phyloP scores from a whole-genome alignment of 2,888 invertebrate genomes.

The Aphrophora alni region DNA sequence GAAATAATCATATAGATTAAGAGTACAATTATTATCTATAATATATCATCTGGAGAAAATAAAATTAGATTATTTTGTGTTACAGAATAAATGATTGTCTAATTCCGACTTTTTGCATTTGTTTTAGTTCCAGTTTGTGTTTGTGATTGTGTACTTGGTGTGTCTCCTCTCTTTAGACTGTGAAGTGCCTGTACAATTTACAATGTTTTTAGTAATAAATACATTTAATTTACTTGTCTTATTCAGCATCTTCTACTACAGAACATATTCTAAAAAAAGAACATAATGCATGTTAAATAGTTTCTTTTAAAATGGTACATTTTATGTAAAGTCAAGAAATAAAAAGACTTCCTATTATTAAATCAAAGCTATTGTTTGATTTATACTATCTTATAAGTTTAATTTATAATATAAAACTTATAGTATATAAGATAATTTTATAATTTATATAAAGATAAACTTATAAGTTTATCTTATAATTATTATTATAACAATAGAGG shows the following conservation, averaged over 20 bases:
- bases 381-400: too few relatives aligned
- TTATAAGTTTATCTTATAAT: too few relatives aligned
- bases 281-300: not conserved
- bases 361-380: not conserved
- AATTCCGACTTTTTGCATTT: too few relatives aligned
- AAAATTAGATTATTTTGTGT: too few relatives aligned
- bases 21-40: too few relatives aligned
- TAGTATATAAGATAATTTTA: too few relatives aligned
- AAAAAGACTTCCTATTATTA: not conserved
- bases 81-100: too few relatives aligned
- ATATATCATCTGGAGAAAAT: too few relatives aligned
- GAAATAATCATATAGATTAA: too few relatives aligned
- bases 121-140: constrained; percentile 68
- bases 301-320: not conserved
- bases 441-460: too few relatives aligned
- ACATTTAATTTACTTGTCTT: constrained; percentile 64
- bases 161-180: constrained; percentile 63
- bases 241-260: constrained; percentile 65
- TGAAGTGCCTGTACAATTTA: constrained; percentile 62
- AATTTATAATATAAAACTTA: too few relatives aligned
- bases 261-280: constrained; percentile 59
- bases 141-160: constrained; percentile 69
- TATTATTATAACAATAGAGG: too few relatives aligned
- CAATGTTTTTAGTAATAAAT: constrained; percentile 64
- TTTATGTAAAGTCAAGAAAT: not conserved